Conservation (phyloP, 37 sponge, comb jelly and placozoan genomes). For the Tethya wilhelma region DNA sequence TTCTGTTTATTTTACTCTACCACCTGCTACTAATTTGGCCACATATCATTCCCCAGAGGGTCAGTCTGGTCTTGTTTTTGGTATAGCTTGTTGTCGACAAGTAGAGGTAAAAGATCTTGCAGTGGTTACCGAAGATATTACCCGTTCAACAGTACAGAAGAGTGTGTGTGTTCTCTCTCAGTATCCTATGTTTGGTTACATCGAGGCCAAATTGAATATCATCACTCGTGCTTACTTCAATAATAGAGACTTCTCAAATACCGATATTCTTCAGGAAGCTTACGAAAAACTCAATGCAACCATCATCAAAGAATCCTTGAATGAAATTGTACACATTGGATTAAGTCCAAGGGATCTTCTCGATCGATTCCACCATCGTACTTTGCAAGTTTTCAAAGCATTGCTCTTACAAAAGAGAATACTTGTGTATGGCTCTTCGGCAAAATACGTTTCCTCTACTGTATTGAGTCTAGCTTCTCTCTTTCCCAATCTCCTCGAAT, state of each 20-base stretch:
- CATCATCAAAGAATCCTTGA: background rate
- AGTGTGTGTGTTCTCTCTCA: slow-evolving; percentile 68
- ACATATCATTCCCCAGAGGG: background rate
- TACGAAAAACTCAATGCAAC: slow-evolving; percentile 38
- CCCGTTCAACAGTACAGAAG: slow-evolving; percentile 75
- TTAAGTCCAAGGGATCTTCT: slow-evolving; percentile 16
- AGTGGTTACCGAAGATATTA: slow-evolving; percentile 11
- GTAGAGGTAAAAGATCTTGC: slow-evolving; percentile 39
- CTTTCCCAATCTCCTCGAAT: slow-evolving; percentile 48
- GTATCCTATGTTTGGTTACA: slow-evolving; percentile 51
- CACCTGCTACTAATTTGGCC: background rate
- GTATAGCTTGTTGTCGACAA: slow-evolving; percentile 76
- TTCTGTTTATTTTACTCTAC: slow-evolving; percentile 65
- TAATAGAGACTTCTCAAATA: slow-evolving; percentile 59
- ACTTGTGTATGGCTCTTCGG: slow-evolving; percentile 45
- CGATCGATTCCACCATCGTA: slow-evolving; percentile 22
- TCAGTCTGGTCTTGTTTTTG: slow-evolving; percentile 16
- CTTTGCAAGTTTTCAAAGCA: slow-evolving; percentile 74
- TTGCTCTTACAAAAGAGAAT: slow-evolving; percentile 60
- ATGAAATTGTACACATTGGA: background rate
- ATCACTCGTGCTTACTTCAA: slow-evolving; percentile 85
- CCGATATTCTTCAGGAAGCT: slow-evolving; percentile 41
- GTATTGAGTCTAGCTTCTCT: slow-evolving; percentile 53
- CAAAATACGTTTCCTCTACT: slow-evolving; percentile 16
- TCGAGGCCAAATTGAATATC: slow-evolving; percentile 66